phyloP scores from a whole-genome alignment of 2,888 invertebrate genomes.

The Nomada fucata region DNA sequence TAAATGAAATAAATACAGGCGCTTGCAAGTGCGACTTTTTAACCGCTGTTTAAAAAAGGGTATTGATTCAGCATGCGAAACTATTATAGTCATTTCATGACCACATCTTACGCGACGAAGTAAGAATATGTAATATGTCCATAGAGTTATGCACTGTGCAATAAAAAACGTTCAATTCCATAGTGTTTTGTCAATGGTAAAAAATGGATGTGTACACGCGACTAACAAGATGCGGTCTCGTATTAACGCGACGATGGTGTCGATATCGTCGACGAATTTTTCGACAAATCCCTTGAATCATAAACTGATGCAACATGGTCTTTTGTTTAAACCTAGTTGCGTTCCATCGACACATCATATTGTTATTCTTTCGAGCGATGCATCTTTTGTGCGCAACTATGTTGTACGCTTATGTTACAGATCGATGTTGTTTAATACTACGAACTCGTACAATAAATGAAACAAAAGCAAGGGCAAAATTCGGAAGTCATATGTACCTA shows the following conservation, averaged over 20 bases:
- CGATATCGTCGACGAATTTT: slow-evolving; percentile 50
- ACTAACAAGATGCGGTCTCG: slow-evolving; percentile 62
- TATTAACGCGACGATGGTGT: slow-evolving; percentile 57
- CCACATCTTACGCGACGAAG: slow-evolving; percentile 72
- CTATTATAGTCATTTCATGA: slow-evolving; percentile 82
- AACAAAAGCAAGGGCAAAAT: slow-evolving; percentile 41
- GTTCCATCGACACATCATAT: slow-evolving; percentile 32
- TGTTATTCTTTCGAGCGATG: slow-evolving; percentile 38
- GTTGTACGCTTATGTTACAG: slow-evolving; percentile 51
- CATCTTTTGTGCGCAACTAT: slow-evolving; percentile 44
- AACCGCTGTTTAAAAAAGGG: slow-evolving; percentile 59
- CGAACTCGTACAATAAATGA: slow-evolving; percentile 33
- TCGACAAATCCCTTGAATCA: slow-evolving; percentile 18
- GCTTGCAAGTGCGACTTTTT: slow-evolving; percentile 61
- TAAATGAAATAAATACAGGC: slow-evolving; percentile 57
- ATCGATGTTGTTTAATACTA: slow-evolving; percentile 50
- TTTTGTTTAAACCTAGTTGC: slow-evolving; percentile 51
- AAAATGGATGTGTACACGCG: slow-evolving; percentile 72
- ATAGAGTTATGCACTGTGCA: slow-evolving; percentile 71
- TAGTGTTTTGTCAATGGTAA: slow-evolving; percentile 74
- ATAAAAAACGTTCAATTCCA: slow-evolving; percentile 81
- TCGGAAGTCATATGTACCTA: slow-evolving; percentile 48
- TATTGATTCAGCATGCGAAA: slow-evolving; percentile 72
- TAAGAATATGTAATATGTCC: slow-evolving; percentile 62
- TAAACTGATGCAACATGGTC: slow-evolving; percentile 36